Conservation (phyloP, 2,888 invertebrate species). For the Apodemia mormo region DNA sequence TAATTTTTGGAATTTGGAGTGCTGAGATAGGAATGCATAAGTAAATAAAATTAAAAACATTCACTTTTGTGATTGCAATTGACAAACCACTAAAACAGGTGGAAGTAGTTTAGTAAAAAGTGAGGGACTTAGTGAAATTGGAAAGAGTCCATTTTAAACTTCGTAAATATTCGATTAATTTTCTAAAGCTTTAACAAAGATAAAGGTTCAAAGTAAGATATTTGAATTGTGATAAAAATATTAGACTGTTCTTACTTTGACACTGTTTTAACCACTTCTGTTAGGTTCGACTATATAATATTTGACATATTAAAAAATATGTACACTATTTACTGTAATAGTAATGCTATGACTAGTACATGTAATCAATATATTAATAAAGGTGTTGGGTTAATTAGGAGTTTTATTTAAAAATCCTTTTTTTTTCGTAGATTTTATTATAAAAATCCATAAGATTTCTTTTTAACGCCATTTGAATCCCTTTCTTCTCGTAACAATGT, state of each 20-base stretch:
- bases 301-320: no score
- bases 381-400: slow-evolving; percentile 31
- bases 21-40: no score
- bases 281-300: background rate
- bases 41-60: no score
- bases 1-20: no score
- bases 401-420: background rate
- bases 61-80: no score
- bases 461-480: slow-evolving; percentile 60
- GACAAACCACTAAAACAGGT: no score
- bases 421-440: slow-evolving; percentile 57
- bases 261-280: background rate
- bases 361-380: slow-evolving; percentile 32
- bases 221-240: background rate
- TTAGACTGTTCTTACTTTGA: background rate
- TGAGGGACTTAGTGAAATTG: no score
- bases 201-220: background rate
- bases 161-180: no score
- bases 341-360: background rate
- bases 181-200: no score
- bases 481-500: slow-evolving; percentile 82
- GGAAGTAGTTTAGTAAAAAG: no score
- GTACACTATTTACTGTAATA: background rate
- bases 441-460: slow-evolving; percentile 80
- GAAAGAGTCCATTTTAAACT: no score